A percentile compares a stretch with the other conserved stretches of the same genome.
phyloP scores from a whole-genome alignment of 2,797 vertebrate species.

The Pampus argenteus region DNA sequence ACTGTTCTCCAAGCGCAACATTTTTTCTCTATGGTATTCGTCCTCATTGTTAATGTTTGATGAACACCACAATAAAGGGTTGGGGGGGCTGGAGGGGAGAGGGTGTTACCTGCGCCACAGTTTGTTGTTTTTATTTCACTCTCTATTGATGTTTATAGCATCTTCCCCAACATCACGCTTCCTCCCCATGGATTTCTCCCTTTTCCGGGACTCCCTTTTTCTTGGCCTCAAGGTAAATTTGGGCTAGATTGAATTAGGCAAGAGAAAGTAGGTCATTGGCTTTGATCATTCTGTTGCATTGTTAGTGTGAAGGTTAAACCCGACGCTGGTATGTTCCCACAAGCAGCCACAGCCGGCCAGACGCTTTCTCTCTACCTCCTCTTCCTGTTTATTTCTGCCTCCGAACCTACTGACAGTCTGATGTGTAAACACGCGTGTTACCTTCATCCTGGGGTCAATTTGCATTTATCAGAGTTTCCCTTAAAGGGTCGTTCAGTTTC shows the following conservation, averaged over 20 bases:
- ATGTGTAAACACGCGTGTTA: background rate
- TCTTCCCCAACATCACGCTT: conserved; percentile 42
- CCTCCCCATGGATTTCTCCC: conserved; percentile 55
- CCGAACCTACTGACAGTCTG: background rate
- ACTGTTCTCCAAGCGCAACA: conserved; percentile 70
- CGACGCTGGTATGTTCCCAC: conserved; percentile 32
- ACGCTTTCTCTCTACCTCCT: conserved; percentile 6
- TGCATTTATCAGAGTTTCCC: no score
- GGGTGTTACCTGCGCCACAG: conserved; percentile 58
- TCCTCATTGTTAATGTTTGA: conserved; percentile 81
- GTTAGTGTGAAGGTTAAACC: conserved; percentile 71
- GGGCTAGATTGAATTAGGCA: conserved; percentile 71
- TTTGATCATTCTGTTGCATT: conserved; percentile 74
- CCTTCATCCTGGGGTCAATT: background rate
- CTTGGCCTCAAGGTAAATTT: conserved; percentile 75
- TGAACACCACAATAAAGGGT: conserved; percentile 70
- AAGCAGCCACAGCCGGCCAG: conserved; percentile 16
- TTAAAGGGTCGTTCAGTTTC: no score
- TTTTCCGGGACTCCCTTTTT: conserved; percentile 58
- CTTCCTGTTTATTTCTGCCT: conserved; percentile 28
- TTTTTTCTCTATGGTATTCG: conserved; percentile 70
- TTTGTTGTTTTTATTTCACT: conserved; percentile 48
- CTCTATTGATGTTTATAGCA: conserved; percentile 55
- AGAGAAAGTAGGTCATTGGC: conserved; percentile 79
- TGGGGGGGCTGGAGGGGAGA: conserved; percentile 2